phyloP scores from a whole-genome alignment of 2,888 invertebrate genomes.

The Laothoe populi region DNA sequence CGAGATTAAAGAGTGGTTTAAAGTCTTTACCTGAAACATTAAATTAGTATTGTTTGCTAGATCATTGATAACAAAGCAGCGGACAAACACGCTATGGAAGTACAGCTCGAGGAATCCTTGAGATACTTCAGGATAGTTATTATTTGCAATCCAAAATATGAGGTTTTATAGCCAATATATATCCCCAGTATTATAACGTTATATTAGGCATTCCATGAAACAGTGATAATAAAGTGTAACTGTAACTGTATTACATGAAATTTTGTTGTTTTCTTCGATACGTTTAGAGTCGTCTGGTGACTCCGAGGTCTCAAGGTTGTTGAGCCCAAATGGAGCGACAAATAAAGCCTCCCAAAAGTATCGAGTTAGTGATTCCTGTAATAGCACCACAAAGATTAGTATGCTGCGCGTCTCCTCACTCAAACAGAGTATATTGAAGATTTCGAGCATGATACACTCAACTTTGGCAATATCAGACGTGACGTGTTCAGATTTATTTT shows the following conservation, averaged over 20 bases:
- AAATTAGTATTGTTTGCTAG: too few species aligned
- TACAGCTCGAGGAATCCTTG: too few species aligned
- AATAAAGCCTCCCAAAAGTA: conserved; percentile 17
- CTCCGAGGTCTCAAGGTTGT: conserved; percentile 21
- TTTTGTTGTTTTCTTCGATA: conserved; percentile 5
- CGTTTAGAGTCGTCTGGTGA: background rate
- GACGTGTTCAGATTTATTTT: conserved; percentile 6
- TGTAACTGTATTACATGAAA: conserved; percentile 1
- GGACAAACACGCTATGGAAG: too few species aligned
- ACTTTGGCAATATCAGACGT: conserved; percentile 19
- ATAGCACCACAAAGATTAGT: conserved; percentile 29
- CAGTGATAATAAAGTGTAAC: background rate
- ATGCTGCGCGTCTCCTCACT: conserved; percentile 33
- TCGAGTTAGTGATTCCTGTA: conserved; percentile 22
- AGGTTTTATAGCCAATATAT: too few species aligned
- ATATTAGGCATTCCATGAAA: too few species aligned
- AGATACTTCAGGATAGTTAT: too few species aligned
- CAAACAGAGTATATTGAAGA: conserved; percentile 35
- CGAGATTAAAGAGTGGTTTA: too few species aligned
- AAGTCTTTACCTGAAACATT: too few species aligned
- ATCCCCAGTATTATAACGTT: too few species aligned
- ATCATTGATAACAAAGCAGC: too few species aligned
- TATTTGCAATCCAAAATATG: too few species aligned
- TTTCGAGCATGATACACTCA: conserved; percentile 25
- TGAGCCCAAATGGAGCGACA: conserved; percentile 11